Evolutionary conservation across 2,113 vertebrate genomes (phyloP).

Genomic region (Psettodes erumei): DNA sequence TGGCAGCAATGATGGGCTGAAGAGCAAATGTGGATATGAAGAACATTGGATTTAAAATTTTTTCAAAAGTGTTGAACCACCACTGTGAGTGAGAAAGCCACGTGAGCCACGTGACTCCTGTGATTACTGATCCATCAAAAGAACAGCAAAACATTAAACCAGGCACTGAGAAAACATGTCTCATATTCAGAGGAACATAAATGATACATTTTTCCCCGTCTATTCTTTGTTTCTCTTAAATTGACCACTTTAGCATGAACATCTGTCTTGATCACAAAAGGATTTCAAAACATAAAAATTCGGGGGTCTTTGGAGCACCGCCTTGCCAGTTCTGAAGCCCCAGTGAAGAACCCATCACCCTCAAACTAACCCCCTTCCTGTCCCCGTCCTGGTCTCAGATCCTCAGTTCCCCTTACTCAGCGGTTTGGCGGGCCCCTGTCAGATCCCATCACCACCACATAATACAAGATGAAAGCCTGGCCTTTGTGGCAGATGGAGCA

Average conservation of each 20-base stretch:
- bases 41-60: neutral
- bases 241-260: neutral
- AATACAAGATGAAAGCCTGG: constrained; percentile 73
- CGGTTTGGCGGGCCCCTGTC: constrained; percentile 68
- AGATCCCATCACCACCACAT: constrained; percentile 72
- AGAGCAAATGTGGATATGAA: neutral
- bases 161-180: neutral
- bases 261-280: neutral
- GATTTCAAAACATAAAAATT: neutral
- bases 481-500: constrained; percentile 70
- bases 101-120: neutral
- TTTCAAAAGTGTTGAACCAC: too few relatives aligned
- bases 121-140: neutral
- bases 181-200: neutral
- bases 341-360: neutral
- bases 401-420: constrained; percentile 67
- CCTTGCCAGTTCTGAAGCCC: neutral
- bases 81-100: too few relatives aligned
- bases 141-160: neutral
- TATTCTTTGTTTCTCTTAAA: neutral
- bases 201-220: neutral
- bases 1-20: neutral
- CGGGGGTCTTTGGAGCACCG: neutral
- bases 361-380: neutral
- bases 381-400: constrained; percentile 13